Conservation (phyloP, 2,113 vertebrate genomes). For the Engystomops pustulosus region DNA sequence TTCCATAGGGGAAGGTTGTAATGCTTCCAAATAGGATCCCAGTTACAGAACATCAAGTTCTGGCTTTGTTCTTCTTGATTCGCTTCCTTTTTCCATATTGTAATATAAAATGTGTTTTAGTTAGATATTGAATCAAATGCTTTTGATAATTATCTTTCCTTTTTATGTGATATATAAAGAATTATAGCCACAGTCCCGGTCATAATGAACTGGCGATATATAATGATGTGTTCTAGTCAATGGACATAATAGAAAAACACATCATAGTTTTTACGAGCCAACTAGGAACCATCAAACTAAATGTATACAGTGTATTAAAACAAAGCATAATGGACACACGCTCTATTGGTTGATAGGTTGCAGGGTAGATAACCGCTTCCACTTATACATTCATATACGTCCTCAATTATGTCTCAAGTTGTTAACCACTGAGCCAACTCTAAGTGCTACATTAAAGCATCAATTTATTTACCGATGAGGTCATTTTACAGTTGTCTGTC, state of each 20-base stretch:
- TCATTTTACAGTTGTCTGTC: constrained; percentile 25
- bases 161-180: no score
- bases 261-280: constrained; percentile 44
- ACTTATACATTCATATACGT: constrained; percentile 16
- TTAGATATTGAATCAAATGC: no score
- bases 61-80: no score
- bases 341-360: constrained; percentile 28
- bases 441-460: constrained; percentile 41
- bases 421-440: constrained; percentile 3
- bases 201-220: background rate
- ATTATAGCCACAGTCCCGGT: background rate
- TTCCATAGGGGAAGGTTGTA: no score
- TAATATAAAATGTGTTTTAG: no score
- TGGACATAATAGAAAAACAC: background rate
- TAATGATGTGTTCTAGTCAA: background rate
- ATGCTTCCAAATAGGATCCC: no score
- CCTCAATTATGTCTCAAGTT: background rate
- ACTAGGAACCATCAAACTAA: constrained; percentile 29
- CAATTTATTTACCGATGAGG: constrained; percentile 39
- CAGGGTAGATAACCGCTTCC: constrained; percentile 3
- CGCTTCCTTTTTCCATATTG: no score
- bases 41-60: no score
- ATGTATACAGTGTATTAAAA: constrained; percentile 2
- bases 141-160: no score
- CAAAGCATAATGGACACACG: constrained; percentile 11